Evolutionary conservation across 2,797 vertebrate species (phyloP), one percentile per base, ranked within the genome.

Genomic region (Graptemys geographica): DNA sequence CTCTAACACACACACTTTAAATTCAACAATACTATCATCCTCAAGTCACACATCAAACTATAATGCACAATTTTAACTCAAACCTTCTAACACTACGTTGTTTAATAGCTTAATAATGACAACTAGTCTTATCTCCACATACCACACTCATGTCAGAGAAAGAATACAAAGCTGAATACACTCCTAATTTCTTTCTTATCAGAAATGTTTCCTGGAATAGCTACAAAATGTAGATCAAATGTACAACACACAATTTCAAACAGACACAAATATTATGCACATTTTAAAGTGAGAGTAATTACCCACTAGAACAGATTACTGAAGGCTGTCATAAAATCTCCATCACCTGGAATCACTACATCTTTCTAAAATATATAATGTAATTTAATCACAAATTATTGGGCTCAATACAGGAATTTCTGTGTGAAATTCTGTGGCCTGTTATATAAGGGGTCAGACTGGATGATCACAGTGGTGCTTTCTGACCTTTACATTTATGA

Each of bases 401-500:
- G 86, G 83, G 59, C 28, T 59, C 81, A 1, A 11, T 19, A 33
- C 2, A 80, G 31, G 41, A 82, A 88, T 11, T 23, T 9, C 25
- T 79, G 41, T 41, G 37, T 72, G 65, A 72, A 72, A 72, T 41
- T 72, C 65, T 72, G 21, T 23, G 41, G 37, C 11, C 72, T 44
- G 23, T 44, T 11, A 74, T 12, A 27, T 13, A 74, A 78, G 44
- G 13, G 13, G 27, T 78, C 74, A 47, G 72, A 27, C 72, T 47
- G 44, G 19, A 72, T 41, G 37, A 72, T 37, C 44, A 37, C 13
- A 52, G 5, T 51, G 5, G 19, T 0, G 0, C 23, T 74, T 91
- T 95, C 83, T 76, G 18, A 84, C 89, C 85, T 84, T 86, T 86
- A 81, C 23, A 21, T 33, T 79, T 76, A 16, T 16, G 53, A 87